Evolutionary conservation across 2,113 vertebrate genomes (phyloP).

Genomic region (Gnathonemus longibarbis): DNA sequence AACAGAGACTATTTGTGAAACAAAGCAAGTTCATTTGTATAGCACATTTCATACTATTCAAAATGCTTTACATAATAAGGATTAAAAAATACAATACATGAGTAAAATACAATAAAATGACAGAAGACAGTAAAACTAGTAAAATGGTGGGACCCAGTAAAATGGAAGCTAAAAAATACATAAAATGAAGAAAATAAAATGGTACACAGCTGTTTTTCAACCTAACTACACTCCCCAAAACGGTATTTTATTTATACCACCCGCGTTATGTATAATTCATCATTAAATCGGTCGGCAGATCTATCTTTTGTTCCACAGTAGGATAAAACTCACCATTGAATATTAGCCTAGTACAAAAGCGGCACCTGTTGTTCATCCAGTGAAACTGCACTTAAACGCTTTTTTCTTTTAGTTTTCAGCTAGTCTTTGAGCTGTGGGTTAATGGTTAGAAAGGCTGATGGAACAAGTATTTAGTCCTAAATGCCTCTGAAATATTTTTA

Average conservation of each 20-base stretch:
- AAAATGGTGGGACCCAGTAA: too few species aligned
- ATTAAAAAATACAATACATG: not conserved
- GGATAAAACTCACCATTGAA: not conserved
- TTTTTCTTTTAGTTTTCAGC: not conserved
- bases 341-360: not conserved
- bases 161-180: not conserved
- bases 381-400: not conserved
- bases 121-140: not conserved
- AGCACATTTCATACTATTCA: not conserved
- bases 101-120: not conserved
- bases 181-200: not conserved
- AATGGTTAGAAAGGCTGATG: too few species aligned
- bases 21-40: not conserved
- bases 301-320: not conserved
- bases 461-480: too few species aligned
- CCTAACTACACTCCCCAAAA: not conserved
- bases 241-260: too few species aligned
- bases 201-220: too few species aligned
- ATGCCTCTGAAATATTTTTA: too few species aligned
- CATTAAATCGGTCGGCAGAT: not conserved
- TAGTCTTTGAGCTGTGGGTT: too few species aligned
- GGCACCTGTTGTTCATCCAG: not conserved
- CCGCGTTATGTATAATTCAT: not conserved
- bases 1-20: too few species aligned
- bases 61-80: not conserved